Conservation (phyloP, 1,140 invertebrate species). For the Tenebrio molitor region DNA sequence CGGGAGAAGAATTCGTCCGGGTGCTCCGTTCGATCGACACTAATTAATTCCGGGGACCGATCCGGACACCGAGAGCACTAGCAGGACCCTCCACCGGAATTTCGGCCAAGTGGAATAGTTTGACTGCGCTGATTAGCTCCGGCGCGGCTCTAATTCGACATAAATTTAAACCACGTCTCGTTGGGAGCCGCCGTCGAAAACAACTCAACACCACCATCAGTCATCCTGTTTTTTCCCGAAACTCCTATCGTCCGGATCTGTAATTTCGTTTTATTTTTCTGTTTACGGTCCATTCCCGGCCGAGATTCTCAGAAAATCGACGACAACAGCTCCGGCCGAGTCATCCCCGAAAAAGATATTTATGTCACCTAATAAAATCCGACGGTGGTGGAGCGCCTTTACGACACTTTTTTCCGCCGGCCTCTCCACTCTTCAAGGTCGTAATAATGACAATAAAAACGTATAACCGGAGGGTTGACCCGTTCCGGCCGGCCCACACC, state of each 20-base stretch:
- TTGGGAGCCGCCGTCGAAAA: no score
- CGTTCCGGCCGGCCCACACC: neutral
- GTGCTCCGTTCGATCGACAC: neutral
- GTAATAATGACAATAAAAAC: conserved; percentile 30
- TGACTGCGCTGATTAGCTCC: no score
- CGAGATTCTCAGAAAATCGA: conserved; percentile 16
- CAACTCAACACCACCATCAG: no score
- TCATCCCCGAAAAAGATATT: conserved; percentile 12
- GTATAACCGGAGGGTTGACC: neutral
- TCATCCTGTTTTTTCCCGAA: no score
- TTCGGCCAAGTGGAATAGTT: no score
- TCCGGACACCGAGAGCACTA: no score
- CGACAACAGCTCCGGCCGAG: neutral
- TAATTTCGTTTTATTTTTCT: conserved; percentile 6
- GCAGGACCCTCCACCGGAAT: no score
- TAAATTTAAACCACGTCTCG: no score
- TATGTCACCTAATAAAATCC: conserved; percentile 31
- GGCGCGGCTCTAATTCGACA: no score
- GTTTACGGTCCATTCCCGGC: conserved; percentile 18
- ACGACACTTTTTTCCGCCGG: conserved; percentile 19
- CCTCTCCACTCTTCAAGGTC: neutral
- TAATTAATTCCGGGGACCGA: conserved; percentile 8
- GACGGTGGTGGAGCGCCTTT: neutral
- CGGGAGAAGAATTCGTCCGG: neutral
- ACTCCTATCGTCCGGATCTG: conserved; percentile 1